Percentiles rank a stretch among this genome's conserved stretches.
Conservation (phyloP, 2,113 vertebrate genomes). For the Serinus canaria region DNA sequence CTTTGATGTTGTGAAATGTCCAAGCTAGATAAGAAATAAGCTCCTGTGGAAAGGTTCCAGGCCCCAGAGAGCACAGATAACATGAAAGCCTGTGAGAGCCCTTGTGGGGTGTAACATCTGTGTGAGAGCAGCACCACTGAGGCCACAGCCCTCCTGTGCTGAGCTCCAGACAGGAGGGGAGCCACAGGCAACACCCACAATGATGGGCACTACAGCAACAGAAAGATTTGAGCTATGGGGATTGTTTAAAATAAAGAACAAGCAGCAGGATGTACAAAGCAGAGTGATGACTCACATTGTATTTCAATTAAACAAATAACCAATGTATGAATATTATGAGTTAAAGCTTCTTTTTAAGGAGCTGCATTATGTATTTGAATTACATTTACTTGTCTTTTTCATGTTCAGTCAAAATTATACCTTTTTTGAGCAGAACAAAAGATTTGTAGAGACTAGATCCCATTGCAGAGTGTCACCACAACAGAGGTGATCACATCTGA, state of each 20-base stretch:
- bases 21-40: slow-evolving; percentile 15
- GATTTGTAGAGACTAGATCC: not conserved
- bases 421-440: not conserved
- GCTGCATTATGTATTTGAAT: not conserved
- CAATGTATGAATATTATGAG: fast-evolving
- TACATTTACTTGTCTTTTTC: not conserved
- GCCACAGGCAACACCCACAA: fast-evolving
- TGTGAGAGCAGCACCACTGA: not conserved
- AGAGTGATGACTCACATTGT: fast-evolving
- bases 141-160: not conserved
- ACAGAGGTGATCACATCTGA: not conserved
- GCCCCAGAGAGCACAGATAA: slow-evolving; percentile 34
- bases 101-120: not conserved
- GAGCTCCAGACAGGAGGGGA: not conserved
- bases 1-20: slow-evolving; percentile 7
- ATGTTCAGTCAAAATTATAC: not conserved
- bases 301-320: not conserved
- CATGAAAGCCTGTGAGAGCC: not conserved
- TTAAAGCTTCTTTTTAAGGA: not conserved
- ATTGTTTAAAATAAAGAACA: not conserved
- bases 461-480: not conserved
- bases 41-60: not conserved
- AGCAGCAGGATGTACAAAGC: not conserved
- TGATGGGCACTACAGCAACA: not conserved
- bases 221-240: not conserved